Base-by-base conservation (phyloP, 2,797 vertebrate genomes). In the Anguilla pacifica region DNA sequence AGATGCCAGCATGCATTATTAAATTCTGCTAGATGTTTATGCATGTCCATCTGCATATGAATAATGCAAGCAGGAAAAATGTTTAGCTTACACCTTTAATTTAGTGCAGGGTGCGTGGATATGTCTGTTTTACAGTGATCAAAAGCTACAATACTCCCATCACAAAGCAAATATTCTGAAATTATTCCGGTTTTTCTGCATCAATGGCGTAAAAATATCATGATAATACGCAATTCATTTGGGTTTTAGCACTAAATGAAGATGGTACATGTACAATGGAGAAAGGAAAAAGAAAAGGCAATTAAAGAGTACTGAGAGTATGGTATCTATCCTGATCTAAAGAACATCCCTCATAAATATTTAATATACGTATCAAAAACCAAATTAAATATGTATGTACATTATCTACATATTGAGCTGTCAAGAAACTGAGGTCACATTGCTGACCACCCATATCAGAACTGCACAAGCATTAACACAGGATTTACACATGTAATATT, bases 11-110 rank as follows among this genome's bases (percentile, higher is more conserved):
- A 93, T 94, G 86, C 83, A 88, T 91, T 87, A 90, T 92, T 91
- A 92, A 94, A 94, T 93, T 92, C 91, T 93, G 93, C 92, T 86
- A 93, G 51, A 92, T 94, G 93, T 93, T 94, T 93, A 89, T 94
- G 77, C 91, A 64, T 92, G 87, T 93, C 89, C 92, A 88, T 92
- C 91, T 94, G 84, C 89, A 89, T 83, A 93, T 94, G 92, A 93
- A 94, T 94, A 94, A 93, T 93, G 89, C 90, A 89, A 79, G 90
- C 92, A 93, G 88, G 91, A 89, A 87, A 87, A 86, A 88, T 59
- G 91, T 93, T 86, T 92, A 92, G 92, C 88, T 91, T 43, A 67
- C 89, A 93, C 13, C 88, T 91, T 79, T 92, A 86, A 92, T 93
- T 93, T 85, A 57, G 91, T 87, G 90, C 88, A 93, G 39, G 93